Evolutionary conservation across 2,888 invertebrate species (phyloP).

Genomic region (Dicyrtomina minuta): DNA sequence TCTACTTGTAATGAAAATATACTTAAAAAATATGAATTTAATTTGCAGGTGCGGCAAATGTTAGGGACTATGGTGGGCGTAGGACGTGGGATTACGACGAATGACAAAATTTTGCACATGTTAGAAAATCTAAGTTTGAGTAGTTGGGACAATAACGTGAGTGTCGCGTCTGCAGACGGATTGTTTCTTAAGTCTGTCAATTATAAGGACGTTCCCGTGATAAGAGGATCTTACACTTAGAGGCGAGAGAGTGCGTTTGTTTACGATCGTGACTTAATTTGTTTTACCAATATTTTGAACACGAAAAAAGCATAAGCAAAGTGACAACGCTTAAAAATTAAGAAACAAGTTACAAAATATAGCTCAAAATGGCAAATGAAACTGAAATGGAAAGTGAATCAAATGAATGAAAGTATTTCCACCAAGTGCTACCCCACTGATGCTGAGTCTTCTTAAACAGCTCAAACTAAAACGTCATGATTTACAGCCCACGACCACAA

Average conservation of each 20-base stretch:
- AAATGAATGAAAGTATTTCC: not conserved
- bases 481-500: conserved; percentile 43
- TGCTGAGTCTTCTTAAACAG: not conserved
- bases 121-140: conserved; percentile 43
- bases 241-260: no score
- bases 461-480: conserved; percentile 34
- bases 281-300: no score
- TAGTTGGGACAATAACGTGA: conserved; percentile 34
- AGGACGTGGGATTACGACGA: conserved; percentile 34
- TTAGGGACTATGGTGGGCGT: conserved; percentile 41
- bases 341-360: no score
- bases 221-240: conserved; percentile 35
- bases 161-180: conserved; percentile 36
- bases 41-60: conserved; percentile 47
- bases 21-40: not conserved
- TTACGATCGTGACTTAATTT: no score
- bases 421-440: not conserved
- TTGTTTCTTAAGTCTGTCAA: conserved; percentile 46
- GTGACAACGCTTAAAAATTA: no score
- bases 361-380: not conserved
- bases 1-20: no score
- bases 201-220: conserved; percentile 36
- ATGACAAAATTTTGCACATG: conserved; percentile 39
- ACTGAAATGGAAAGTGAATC: no score
- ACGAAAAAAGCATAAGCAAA: no score